Conservation (phyloP, 2,797 vertebrate species). For the Syndactyla subalaris region DNA sequence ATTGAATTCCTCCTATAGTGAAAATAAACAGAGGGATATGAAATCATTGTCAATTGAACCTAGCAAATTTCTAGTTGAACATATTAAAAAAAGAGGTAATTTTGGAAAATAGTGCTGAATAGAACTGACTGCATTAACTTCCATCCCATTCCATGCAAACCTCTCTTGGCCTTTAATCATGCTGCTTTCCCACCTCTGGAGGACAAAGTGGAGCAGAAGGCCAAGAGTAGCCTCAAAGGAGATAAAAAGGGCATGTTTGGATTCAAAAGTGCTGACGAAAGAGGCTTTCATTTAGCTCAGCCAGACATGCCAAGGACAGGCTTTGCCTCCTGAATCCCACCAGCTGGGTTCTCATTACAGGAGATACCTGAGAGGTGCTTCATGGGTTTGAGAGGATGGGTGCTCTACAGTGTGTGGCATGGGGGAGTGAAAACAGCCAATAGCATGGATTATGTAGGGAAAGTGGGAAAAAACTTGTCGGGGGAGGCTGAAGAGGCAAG, state of each 20-base stretch:
- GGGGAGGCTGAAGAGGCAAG: background rate
- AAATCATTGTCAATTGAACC: background rate
- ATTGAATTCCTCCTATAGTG: background rate
- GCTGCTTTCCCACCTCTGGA: constrained; percentile 91
- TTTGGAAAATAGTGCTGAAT: background rate
- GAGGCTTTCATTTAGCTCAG: background rate
- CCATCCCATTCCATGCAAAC: constrained; percentile 91
- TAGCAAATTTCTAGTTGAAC: background rate
- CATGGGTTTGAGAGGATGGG: background rate
- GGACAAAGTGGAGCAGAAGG: constrained; percentile 94
- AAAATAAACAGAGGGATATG: background rate
- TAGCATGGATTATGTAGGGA: background rate
- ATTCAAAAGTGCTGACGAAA: constrained; percentile 80
- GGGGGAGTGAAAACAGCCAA: background rate
- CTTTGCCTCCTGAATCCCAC: background rate
- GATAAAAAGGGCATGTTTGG: constrained; percentile 94
- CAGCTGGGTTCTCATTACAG: no score
- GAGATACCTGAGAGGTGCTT: background rate
- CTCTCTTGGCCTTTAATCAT: constrained; percentile 89
- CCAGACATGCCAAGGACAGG: background rate
- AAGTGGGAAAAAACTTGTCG: background rate
- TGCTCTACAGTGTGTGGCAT: fast-evolving
- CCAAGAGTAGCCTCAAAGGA: constrained; percentile 88
- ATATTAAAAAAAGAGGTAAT: background rate
- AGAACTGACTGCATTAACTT: constrained; percentile 67